A percentile compares a stretch with the other conserved stretches of the same genome.
Evolutionary conservation across 2,797 vertebrate species (phyloP).

Genomic region (Labroides dimidiatus): DNA sequence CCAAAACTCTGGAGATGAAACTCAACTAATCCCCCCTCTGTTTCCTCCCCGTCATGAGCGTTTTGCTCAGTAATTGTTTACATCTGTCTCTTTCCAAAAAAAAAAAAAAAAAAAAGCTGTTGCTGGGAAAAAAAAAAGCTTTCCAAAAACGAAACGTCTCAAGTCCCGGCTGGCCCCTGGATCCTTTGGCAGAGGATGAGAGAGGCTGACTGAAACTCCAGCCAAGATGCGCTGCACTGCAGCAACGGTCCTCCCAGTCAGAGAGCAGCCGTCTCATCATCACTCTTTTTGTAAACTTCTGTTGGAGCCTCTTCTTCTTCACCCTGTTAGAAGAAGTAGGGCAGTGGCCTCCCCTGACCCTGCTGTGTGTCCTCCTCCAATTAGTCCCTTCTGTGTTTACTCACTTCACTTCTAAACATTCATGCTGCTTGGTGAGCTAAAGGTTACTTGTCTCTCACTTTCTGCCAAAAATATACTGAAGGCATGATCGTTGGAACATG

Average conservation of each 20-base stretch:
- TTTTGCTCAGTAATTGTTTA: slow-evolving; percentile 82
- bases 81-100: slow-evolving; percentile 77
- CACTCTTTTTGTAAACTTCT: slow-evolving; percentile 49
- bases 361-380: slow-evolving; percentile 26
- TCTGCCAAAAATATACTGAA: slow-evolving; percentile 43
- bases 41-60: slow-evolving; percentile 67
- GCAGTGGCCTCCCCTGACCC: slow-evolving; percentile 28
- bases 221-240: slow-evolving; percentile 59
- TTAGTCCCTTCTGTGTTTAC: slow-evolving; percentile 43
- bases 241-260: slow-evolving; percentile 42
- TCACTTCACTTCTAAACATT: slow-evolving; percentile 6
- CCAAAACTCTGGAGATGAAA: slow-evolving; percentile 60
- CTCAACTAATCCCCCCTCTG: slow-evolving; percentile 64
- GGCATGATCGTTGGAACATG: slow-evolving; percentile 34
- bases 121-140: slow-evolving; percentile 35
- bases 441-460: slow-evolving; percentile 40
- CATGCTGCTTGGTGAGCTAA: not conserved
- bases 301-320: slow-evolving; percentile 11
- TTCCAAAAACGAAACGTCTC: slow-evolving; percentile 63
- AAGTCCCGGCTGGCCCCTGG: slow-evolving; percentile 69
- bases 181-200: slow-evolving; percentile 79
- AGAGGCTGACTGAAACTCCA: slow-evolving; percentile 47
- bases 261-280: slow-evolving; percentile 54
- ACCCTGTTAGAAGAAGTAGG: slow-evolving; percentile 25
- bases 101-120: slow-evolving; percentile 55